A percentile compares a stretch with the other conserved stretches of the same genome.
phyloP scores from a whole-genome alignment of 2,113 vertebrate genomes.

The Taxidea taxus region DNA sequence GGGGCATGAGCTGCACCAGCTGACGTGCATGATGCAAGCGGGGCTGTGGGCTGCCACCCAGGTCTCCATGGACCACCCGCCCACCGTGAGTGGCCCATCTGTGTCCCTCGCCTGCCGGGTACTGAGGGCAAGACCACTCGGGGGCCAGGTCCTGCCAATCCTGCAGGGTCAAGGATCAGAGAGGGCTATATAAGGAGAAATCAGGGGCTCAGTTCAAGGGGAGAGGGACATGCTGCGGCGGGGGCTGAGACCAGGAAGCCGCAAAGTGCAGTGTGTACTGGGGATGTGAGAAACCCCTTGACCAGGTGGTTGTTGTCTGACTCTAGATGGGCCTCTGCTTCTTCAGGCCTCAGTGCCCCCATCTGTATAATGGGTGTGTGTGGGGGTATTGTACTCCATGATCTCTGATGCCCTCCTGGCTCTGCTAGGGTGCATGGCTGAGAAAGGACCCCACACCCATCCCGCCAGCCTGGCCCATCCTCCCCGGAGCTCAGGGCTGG shows the following conservation, averaged over 20 bases:
- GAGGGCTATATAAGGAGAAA: neutral
- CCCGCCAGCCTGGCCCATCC: neutral
- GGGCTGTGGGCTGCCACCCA: slow-evolving; percentile 88
- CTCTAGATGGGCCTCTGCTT: neutral
- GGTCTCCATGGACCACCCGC: slow-evolving; percentile 78
- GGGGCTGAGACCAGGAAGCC: neutral
- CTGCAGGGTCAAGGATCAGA: neutral
- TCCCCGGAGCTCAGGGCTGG: slow-evolving; percentile 30
- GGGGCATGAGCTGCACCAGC: slow-evolving; percentile 86
- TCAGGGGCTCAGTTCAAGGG: neutral
- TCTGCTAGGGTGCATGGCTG: neutral
- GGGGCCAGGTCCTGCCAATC: neutral
- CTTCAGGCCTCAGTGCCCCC: neutral
- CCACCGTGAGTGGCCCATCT: slow-evolving; percentile 79
- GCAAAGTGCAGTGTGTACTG: neutral
- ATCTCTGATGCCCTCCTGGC: neutral
- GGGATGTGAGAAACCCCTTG: neutral
- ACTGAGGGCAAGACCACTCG: neutral
- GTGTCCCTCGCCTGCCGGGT: neutral
- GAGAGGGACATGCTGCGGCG: neutral
- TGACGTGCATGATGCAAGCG: slow-evolving; percentile 90
- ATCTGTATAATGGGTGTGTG: neutral
- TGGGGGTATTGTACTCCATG: neutral
- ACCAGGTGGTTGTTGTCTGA: neutral
- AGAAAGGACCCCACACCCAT: slow-evolving; percentile 37